Evolutionary conservation across 2,888 invertebrate genomes (phyloP).

Genomic region (Thumatha senex): DNA sequence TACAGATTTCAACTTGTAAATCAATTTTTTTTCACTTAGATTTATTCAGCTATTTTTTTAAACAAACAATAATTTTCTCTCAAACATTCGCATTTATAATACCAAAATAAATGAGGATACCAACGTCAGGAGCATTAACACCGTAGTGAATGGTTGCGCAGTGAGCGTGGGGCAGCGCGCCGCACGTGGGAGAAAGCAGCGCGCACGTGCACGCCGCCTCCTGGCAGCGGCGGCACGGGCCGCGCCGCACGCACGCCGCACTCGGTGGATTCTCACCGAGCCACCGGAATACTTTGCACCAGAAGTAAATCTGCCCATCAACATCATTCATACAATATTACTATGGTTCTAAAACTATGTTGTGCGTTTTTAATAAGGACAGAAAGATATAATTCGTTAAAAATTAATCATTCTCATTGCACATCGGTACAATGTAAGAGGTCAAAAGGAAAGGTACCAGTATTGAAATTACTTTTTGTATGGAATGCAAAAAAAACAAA

Average conservation of each 20-base stretch:
- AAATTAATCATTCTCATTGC: too few relatives aligned
- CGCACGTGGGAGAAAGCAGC: slow-evolving; percentile 46
- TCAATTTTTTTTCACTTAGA: too few relatives aligned
- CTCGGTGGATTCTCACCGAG: slow-evolving; percentile 42
- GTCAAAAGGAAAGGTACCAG: too few relatives aligned
- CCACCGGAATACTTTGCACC: slow-evolving; percentile 48
- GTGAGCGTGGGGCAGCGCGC: slow-evolving; percentile 34
- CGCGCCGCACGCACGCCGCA: slow-evolving; percentile 30
- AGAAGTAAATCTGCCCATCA: slow-evolving; percentile 50
- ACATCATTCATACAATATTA: neutral
- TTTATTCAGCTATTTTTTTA: too few relatives aligned
- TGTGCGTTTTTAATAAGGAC: too few relatives aligned
- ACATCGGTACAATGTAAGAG: too few relatives aligned
- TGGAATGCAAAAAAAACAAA: too few relatives aligned
- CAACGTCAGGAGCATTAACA: slow-evolving; percentile 52
- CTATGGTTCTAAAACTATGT: neutral
- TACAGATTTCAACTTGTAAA: too few relatives aligned
- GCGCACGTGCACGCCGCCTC: slow-evolving; percentile 52
- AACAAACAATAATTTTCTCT: too few relatives aligned
- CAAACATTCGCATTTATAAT: neutral
- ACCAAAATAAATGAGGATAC: neutral
- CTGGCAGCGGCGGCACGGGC: slow-evolving; percentile 44
- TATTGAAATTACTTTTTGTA: too few relatives aligned
- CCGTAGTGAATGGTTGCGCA: slow-evolving; percentile 33
- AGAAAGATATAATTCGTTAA: too few relatives aligned